A percentile compares a stretch with the other conserved stretches of the same genome.
Conservation (phyloP, 2,888 invertebrate genomes). For the Drosophila macrospina region DNA sequence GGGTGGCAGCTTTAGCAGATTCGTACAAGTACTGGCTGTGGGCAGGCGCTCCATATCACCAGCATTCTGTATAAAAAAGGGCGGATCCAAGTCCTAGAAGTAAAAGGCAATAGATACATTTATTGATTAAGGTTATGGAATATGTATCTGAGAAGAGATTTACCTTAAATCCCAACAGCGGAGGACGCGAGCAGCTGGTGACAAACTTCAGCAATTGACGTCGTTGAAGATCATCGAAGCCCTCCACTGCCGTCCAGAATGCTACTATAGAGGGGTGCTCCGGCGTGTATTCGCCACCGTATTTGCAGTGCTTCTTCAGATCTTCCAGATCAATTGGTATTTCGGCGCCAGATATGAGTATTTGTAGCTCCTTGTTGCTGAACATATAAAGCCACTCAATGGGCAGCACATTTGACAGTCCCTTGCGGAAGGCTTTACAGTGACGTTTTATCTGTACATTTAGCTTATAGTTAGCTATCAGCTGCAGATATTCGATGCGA, state of each 20-base stretch:
- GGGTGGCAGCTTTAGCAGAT: slow-evolving; percentile 97
- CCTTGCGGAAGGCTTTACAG: slow-evolving; percentile 94
- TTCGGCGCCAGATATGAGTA: slow-evolving; percentile 97
- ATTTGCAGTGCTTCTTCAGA: slow-evolving; percentile 93
- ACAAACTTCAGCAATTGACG: slow-evolving; percentile 97
- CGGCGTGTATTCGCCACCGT: slow-evolving; percentile 93
- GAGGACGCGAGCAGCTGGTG: slow-evolving; percentile 98
- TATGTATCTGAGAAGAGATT: slow-evolving; percentile 19
- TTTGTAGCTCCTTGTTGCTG: slow-evolving; percentile 96
- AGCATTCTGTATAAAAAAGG: slow-evolving; percentile 97
- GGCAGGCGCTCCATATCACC: slow-evolving; percentile 96
- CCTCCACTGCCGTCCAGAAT: slow-evolving; percentile 95
- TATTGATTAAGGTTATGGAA: not conserved
- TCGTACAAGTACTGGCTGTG: slow-evolving; percentile 99
- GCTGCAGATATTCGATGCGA: slow-evolving; percentile 97
- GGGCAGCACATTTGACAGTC: slow-evolving; percentile 95
- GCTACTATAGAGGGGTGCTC: slow-evolving; percentile 93
- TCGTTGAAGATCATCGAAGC: slow-evolving; percentile 93
- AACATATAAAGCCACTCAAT: slow-evolving; percentile 98
- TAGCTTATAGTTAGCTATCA: slow-evolving; percentile 97
- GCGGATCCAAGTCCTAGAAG: slow-evolving; percentile 94
- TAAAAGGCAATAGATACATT: slow-evolving; percentile 16
- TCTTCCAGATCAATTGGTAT: slow-evolving; percentile 97
- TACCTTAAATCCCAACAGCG: slow-evolving; percentile 98
- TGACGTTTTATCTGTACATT: slow-evolving; percentile 95